Percentiles rank a stretch among this genome's conserved stretches.
These are phyloP conservation scores for Psococerastis gibbosa DNA, from an alignment of 2,888 invertebrate genomes.

Conservation along the genomic window DNA sequence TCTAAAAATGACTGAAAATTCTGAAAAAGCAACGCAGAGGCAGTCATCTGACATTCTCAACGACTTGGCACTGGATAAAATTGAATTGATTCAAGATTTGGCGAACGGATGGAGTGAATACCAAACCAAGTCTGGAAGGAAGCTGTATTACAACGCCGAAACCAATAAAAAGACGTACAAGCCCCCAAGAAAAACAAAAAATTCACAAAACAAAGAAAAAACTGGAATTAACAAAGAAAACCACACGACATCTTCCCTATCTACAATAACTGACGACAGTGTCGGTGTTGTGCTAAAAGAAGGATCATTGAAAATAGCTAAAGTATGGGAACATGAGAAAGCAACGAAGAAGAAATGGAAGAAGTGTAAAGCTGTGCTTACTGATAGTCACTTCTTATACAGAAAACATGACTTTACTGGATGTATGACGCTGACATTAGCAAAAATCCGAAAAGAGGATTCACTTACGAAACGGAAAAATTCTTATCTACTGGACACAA, in stretches of 20 bases:
- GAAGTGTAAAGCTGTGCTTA: not conserved
- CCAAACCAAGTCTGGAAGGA: slow-evolving; percentile 17
- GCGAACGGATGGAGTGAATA: slow-evolving; percentile 19
- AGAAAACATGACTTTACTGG: too few species aligned
- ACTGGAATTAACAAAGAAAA: too few species aligned
- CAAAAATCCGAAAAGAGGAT: not conserved
- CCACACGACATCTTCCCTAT: not conserved
- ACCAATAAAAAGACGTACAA: slow-evolving; percentile 20
- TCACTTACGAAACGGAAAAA: not conserved
- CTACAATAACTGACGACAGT: not conserved
- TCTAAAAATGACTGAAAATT: too few species aligned
- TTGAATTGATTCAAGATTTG: slow-evolving; percentile 13
- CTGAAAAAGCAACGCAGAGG: too few species aligned
- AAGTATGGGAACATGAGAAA: not conserved
- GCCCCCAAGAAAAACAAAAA: slow-evolving; percentile 17
- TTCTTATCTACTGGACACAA: not conserved
- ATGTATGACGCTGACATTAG: too few species aligned
- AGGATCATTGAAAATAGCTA: not conserved
- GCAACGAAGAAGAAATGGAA: not conserved
- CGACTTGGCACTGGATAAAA: too few species aligned
- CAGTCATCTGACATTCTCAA: too few species aligned
- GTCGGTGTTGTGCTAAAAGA: not conserved
- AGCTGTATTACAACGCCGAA: slow-evolving; percentile 19
- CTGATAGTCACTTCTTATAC: not conserved
- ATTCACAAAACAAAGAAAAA: not conserved